Evolutionary conservation across 2,888 invertebrate genomes (phyloP).

Genomic region (Nasonovia ribisnigri): DNA sequence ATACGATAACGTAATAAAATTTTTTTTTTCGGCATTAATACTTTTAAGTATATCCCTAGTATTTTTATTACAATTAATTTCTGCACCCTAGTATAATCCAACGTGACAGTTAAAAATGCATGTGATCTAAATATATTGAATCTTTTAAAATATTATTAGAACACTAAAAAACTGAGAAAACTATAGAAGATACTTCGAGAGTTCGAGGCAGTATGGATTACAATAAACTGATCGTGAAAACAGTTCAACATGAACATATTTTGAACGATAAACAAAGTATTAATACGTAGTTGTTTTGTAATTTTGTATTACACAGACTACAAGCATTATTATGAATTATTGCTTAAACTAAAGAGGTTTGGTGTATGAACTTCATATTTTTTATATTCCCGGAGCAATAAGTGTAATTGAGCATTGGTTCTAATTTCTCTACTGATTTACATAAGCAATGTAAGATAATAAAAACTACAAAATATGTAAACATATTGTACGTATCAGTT

Average conservation of each 20-base stretch:
- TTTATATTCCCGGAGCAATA: too few relatives aligned
- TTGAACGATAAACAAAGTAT: not conserved
- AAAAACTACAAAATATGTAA: not conserved
- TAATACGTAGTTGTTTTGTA: not conserved
- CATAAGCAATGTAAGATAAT: not conserved
- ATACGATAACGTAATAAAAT: not conserved
- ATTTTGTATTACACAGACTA: not conserved
- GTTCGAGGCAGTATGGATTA: not conserved
- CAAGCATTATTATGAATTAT: not conserved
- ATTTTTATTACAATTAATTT: not conserved
- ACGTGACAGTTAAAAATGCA: not conserved
- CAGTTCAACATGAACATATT: not conserved
- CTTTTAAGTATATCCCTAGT: not conserved
- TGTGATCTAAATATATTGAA: not conserved
- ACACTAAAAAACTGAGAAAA: not conserved
- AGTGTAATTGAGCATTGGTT: not conserved
- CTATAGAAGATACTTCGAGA: not conserved
- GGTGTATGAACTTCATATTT: not conserved
- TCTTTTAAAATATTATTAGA: not conserved
- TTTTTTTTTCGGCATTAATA: not conserved
- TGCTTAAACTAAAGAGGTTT: not conserved
- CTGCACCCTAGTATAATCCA: not conserved
- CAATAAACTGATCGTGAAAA: not conserved
- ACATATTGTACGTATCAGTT: not conserved
- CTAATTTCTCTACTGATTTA: not conserved